These are phyloP conservation scores for Eristalinus sepulchralis DNA, from an alignment of 2,888 invertebrate genomes.

Conservation along the genomic window DNA sequence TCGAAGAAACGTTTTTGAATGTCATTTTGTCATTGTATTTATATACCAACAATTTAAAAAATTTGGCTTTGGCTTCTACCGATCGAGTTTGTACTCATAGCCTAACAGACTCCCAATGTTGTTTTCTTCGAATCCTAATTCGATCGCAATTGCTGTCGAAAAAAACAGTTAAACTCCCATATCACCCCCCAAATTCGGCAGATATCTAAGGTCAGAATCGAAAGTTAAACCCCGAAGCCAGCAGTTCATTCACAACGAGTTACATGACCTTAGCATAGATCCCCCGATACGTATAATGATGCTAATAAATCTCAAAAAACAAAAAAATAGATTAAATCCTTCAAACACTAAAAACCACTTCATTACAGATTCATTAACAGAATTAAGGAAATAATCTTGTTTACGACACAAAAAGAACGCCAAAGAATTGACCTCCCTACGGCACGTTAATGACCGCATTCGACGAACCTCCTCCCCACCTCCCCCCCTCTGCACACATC, in stretches of 20 bases:
- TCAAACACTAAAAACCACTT: constrained; percentile 49
- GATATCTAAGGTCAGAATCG: neutral
- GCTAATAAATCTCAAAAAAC: constrained; percentile 46
- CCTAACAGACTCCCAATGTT: no score
- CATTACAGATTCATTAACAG: constrained; percentile 66
- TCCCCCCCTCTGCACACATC: neutral
- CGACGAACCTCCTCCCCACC: constrained; percentile 49
- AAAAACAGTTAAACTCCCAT: neutral
- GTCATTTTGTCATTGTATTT: no score
- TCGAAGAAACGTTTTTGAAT: no score
- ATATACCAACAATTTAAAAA: no score
- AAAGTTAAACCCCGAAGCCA: neutral
- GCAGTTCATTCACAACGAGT: constrained; percentile 1
- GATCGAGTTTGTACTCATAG: no score
- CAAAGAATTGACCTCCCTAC: constrained; percentile 47
- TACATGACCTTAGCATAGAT: constrained; percentile 45
- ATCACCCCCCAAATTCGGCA: neutral
- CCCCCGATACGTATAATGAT: constrained; percentile 34
- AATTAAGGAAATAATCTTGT: constrained; percentile 59
- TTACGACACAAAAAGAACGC: constrained; percentile 25
- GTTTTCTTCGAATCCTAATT: no score
- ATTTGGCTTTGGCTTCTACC: no score
- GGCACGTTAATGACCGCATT: constrained; percentile 65
- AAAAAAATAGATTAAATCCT: constrained; percentile 57
- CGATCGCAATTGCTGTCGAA: no score